Percentiles rank a stretch among this genome's conserved stretches.
These are phyloP conservation scores for Bovichtus diacanthus DNA, from an alignment of 2,797 vertebrate genomes.

Conservation along the genomic window DNA sequence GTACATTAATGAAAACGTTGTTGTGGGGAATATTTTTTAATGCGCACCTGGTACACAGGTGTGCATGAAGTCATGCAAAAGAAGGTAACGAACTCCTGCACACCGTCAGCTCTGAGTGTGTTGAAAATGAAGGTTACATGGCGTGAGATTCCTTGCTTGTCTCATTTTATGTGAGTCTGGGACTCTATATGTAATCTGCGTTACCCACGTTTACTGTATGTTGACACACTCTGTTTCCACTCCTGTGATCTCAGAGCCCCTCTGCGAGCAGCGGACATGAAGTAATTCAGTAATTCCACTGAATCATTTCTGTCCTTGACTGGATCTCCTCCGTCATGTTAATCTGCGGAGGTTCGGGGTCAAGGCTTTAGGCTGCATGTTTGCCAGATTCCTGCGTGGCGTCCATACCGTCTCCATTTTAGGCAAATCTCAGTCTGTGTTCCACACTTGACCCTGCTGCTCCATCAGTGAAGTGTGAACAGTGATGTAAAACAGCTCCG, in stretches of 20 bases:
- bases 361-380: conserved; percentile 40
- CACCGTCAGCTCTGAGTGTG: neutral
- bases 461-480: conserved; percentile 65
- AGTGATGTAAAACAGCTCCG: conserved; percentile 71
- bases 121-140: neutral
- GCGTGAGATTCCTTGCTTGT: neutral
- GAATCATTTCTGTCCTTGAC: conserved; percentile 72
- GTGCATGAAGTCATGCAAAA: neutral
- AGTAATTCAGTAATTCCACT: conserved; percentile 68
- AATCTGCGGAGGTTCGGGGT: conserved; percentile 32
- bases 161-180: neutral
- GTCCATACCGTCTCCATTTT: conserved; percentile 53
- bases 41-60: conserved; percentile 22
- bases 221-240: conserved; percentile 40
- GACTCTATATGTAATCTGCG: neutral
- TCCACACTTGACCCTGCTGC: conserved; percentile 58
- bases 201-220: neutral
- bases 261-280: conserved; percentile 56
- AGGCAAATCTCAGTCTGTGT: conserved; percentile 52
- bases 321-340: conserved; percentile 38
- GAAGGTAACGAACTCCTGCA: neutral
- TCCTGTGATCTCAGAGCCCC: conserved; percentile 54
- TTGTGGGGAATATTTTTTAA: neutral
- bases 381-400: conserved; percentile 45
- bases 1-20: neutral